Base-by-base conservation (phyloP, 2,113 vertebrate species). In the Leptobrachium ailaonicum region DNA sequence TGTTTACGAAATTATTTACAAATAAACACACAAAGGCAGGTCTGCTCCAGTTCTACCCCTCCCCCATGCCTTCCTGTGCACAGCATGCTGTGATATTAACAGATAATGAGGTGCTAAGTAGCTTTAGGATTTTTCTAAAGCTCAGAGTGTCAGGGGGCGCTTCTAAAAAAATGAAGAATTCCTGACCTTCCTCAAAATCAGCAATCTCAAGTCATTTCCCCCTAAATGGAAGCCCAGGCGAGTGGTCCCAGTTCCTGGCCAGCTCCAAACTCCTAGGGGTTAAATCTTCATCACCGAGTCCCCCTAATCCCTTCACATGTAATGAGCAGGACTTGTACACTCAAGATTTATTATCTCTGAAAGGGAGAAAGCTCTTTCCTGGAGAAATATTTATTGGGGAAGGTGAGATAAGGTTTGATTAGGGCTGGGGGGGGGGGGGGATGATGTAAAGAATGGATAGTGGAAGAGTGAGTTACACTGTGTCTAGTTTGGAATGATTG, bases 51-150 rank as follows among this genome's bases (percentile, higher is more conserved):
- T 43, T 43, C 45, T 70, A 66, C 44, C 8, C 41, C 58, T 66
- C 42, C 12, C 54, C 13, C 44, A 5, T 43, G 64, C 40, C 56
- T 56, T 12, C 54, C 13, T 32, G 4, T 43, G 64, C 40, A 68
- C 54, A 56, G 14, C 66, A 40, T 32, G 11, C 13, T 50, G 2
- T 9, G 20, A 20, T 73, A 47, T 73, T 32, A 42, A 60, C 13
- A 54, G 5, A 44, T 80, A 69, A 74, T 80, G 53, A 80, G 41
- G 53, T 66, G 77, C 20, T 73, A 73, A 66, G 47, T 66, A 14
- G 69, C 40, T 73, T 32, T 72, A 75, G 5, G 42, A 41, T 20
- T 14, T 12, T 47, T 14, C 20, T 9, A 58, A 1, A 71, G 32
- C 9, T 43, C 45, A n/a, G 14, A 6, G n/a, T 67, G 63, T 56